Evolutionary conservation across 37 sponge, comb jelly and placozoan genomes (phyloP).

Genomic region (Diacarnus erythraeanus): DNA sequence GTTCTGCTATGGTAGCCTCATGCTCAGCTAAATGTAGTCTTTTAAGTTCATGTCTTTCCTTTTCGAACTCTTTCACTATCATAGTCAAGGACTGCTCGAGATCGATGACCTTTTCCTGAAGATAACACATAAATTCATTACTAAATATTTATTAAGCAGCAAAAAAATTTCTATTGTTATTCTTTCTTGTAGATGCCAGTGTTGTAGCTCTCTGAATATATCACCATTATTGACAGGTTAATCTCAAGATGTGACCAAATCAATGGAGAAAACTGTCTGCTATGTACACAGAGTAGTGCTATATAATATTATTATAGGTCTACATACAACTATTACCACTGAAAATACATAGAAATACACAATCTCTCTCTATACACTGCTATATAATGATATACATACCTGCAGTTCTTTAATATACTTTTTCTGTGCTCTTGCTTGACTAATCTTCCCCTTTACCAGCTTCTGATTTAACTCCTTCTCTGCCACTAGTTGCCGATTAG

Average conservation of each 20-base stretch:
- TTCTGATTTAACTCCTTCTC: slow-evolving; percentile 52
- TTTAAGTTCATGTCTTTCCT: slow-evolving; percentile 44
- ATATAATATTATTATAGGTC: no score
- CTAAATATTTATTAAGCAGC: neutral
- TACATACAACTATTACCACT: no score
- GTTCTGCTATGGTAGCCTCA: neutral
- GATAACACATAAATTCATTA: neutral
- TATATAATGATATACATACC: neutral
- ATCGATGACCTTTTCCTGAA: slow-evolving; percentile 46
- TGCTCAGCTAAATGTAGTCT: neutral
- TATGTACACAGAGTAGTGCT: no score
- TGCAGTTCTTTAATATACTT: slow-evolving; percentile 52
- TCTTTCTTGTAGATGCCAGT: no score
- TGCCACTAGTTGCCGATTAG: slow-evolving; percentile 37
- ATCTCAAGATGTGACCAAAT: no score
- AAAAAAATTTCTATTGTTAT: no score
- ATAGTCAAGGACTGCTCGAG: slow-evolving; percentile 59
- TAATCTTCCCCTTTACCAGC: slow-evolving; percentile 51
- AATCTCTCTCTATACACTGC: no score
- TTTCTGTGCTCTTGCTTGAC: slow-evolving; percentile 54
- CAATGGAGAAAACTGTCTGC: no score
- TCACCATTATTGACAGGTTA: no score
- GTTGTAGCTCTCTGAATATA: no score
- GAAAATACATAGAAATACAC: no score
- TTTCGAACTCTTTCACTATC: slow-evolving; percentile 68